These are phyloP conservation scores for Apis florea DNA, from an alignment of 1,140 invertebrate genomes.

Conservation along the genomic window DNA sequence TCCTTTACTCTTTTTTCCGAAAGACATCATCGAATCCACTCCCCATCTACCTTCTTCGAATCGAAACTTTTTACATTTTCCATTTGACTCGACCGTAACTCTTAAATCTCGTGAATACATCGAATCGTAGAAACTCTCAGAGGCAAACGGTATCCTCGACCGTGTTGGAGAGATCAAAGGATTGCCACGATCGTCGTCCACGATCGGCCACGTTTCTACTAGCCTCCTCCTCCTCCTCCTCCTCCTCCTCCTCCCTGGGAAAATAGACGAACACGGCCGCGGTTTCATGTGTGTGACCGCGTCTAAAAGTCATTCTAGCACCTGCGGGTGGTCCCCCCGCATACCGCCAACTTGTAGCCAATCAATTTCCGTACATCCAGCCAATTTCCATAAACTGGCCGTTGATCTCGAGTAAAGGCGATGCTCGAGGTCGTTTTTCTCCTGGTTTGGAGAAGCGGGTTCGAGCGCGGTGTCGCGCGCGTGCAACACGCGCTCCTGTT, in stretches of 20 bases:
- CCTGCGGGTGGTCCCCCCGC: constrained; percentile 65
- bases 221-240: no score
- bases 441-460: no score
- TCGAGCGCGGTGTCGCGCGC: neutral
- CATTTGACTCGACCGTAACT: no score
- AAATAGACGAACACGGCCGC: neutral
- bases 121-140: no score
- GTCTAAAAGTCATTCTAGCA: constrained; percentile 34
- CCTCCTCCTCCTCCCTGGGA: no score
- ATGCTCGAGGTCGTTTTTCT: constrained; percentile 25
- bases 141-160: neutral
- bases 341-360: constrained; percentile 63
- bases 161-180: neutral
- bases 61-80: no score
- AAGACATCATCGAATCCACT: no score
- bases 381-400: constrained; percentile 71
- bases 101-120: no score
- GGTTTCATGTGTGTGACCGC: constrained; percentile 28
- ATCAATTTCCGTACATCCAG: constrained; percentile 70
- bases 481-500: neutral
- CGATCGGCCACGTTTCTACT: constrained; percentile 17
- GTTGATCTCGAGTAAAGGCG: constrained; percentile 39
- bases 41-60: no score
- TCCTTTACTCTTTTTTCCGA: no score
- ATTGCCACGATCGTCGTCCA: neutral